Base-by-base conservation (phyloP, 2,797 vertebrate species). In the Sebastes paucispinis region DNA sequence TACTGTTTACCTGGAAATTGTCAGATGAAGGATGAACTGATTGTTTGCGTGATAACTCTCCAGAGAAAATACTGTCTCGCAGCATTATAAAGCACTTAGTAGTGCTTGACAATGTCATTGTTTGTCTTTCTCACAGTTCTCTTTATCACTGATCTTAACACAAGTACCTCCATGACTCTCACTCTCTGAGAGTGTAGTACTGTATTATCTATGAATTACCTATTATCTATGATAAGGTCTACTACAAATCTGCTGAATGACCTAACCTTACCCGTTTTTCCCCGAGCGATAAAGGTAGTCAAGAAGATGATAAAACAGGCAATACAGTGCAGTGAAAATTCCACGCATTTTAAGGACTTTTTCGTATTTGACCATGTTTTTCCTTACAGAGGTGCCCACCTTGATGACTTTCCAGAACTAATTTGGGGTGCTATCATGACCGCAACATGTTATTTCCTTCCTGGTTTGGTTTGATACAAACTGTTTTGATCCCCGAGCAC, bases 151-250 rank as follows among this genome's bases (percentile, higher is more conserved):
- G 43, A 16, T 62, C 12, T 69, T 67, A 65, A 78, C 65, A 78
- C 65, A 79, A 75, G 39, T 59, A 69, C 54, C 55, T 57, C 29
- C 59, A 62, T 73, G 39, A 58, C 73, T 75, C 43, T 74, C 47
- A 57, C 29, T n/a, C 22, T 18, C 22, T 18, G 43, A 47, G 43
- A 18, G 50, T 52, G 24, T 36, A 29, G 34, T 18, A 13, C 8
- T 16, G 2, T n/a, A 59, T 73, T 68, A 77, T 58, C 52, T 55
- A 75, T 68, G 52, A 34, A 73, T 64, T 58, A 66, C 5, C 63
- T 8, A 20, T 58, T 32, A 47, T 67, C 31, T 29, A n/a, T 31
- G 24, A 73, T 16, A 6, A 64, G n/a, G 54, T 68, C 12, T 43
- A 7, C 47, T 29, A 14, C 55, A 62, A 57, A 80, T 58, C 67